Evolutionary conservation across 2,888 invertebrate genomes (phyloP).

Genomic region (Caenorhabditis uteleia): DNA sequence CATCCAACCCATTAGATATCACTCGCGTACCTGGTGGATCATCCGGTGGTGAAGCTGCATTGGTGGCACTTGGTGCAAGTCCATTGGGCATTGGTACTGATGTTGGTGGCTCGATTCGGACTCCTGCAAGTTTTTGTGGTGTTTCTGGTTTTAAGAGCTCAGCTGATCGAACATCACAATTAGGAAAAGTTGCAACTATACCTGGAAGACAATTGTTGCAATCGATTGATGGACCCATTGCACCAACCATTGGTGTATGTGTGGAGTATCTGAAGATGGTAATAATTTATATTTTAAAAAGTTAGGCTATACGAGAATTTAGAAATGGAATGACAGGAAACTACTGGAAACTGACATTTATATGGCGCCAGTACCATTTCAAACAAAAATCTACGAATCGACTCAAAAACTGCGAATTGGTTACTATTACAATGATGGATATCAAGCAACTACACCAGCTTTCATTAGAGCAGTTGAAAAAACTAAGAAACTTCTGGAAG

Average conservation of each 20-base stretch:
- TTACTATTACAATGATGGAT: conserved; percentile 30
- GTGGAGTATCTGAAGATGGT: conserved; percentile 23
- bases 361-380: conserved; percentile 32
- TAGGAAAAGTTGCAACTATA: conserved; percentile 30
- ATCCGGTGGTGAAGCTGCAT: conserved; percentile 72
- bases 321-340: conserved; percentile 21
- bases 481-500: conserved; percentile 28
- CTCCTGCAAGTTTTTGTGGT: conserved; percentile 73
- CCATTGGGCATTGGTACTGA: conserved; percentile 72
- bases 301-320: background rate
- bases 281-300: background rate
- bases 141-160: conserved; percentile 42
- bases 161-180: conserved; percentile 18
- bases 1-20: conserved; percentile 57
- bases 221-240: conserved; percentile 29
- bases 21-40: conserved; percentile 71
- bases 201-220: conserved; percentile 33
- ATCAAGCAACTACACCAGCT: conserved; percentile 22
- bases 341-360: conserved; percentile 24
- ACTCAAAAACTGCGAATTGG: conserved; percentile 20
- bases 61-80: conserved; percentile 72
- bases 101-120: conserved; percentile 72
- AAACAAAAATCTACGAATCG: conserved; percentile 8
- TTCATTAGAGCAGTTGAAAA: conserved; percentile 31
- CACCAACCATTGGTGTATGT: conserved; percentile 22